Base-by-base conservation (phyloP, 2,797 vertebrate species). In the Labroides dimidiatus region DNA sequence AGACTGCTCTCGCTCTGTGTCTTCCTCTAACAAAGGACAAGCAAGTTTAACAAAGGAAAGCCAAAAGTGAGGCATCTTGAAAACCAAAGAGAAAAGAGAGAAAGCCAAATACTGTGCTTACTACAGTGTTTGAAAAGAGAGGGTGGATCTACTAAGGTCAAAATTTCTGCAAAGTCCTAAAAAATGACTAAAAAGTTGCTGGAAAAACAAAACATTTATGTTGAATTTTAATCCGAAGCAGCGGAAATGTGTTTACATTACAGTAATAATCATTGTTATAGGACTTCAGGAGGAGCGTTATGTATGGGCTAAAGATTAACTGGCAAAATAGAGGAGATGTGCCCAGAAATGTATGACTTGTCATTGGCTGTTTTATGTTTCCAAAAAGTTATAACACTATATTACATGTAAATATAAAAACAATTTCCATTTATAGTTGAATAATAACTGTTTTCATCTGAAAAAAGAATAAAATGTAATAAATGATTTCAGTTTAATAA, bases 1-100 rank as follows among this genome's bases (percentile, higher is more conserved):
- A 14, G 62, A 69, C 24, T 4, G 27, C 61, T 80, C 47, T 75
- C 36, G 10, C 67, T 54, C 52, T 57, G 48, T 48, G 82, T 82
- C 77, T 82, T 72, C 56, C 57, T 71, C 79, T 39, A 58, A 83
- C 73, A 90, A 85, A 82, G 68, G 64, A 78, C 4, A 41, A 56
- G 50, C 55, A 60, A 55, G 51, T 74, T 74, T 43, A 45, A 69
- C 42, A 67, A 37, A 54, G 58, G 61, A 75, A 76, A 23, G 36
- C 11, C 20, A 21, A 63, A 59, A 45, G 19, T 48, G 23, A 62
- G 14, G 13, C 50, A 39, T 47, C 30, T 56, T 45, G 6, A 51
- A 78, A 55, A 39, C 37, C 21, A 44, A 24, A 16, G 49, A 60
- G 20, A 42, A 20, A 51, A 4, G 53, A 69, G 56, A 24, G 20